Evolutionary conservation across 2,888 invertebrate species (phyloP), one percentile per base, ranked within the genome.

Genomic region (Chaetoderma sp.): DNA sequence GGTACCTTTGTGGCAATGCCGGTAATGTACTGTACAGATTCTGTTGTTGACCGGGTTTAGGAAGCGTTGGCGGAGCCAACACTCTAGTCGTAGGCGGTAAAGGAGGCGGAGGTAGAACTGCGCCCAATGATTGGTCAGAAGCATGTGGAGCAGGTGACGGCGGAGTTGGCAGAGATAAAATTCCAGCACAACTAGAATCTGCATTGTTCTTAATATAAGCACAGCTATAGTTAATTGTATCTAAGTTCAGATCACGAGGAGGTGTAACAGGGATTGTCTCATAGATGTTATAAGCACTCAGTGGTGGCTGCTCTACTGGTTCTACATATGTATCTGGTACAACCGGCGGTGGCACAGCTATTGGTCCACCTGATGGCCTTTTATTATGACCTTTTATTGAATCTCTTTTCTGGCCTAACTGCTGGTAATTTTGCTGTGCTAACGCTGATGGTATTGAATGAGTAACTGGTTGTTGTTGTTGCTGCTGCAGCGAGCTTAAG

Each of bases 291-390:
- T n/a, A n/a, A n/a, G n/a, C n/a, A n/a, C n/a, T n/a, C n/a, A n/a
- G n/a, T n/a, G n/a, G n/a, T n/a, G n/a, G n/a, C n/a, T n/a, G n/a
- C n/a, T n/a, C n/a, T n/a, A n/a, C n/a, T n/a, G n/a, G n/a, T n/a
- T n/a, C n/a, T n/a, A n/a, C n/a, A n/a, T n/a, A n/a, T n/a, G 58
- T 58, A 54, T 57, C 28, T 58, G 60, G 63, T 42, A 49, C 57
- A 45, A 28, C 44, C 10, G 33, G 54, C 21, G 58, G 32, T 52
- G 58, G 42, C 47, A 52, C 55, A 55, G 61, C 30, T 33, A 49
- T 16, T 21, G 60, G 28, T 45, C 36, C 18, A n/a, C 33, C 36
- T 10, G 39, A 52, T 10, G 44, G 44, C 18, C 27, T 44, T 16
- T 28, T 6, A n/a, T n/a, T n/a, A n/a, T n/a, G n/a, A n/a, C n/a